Evolutionary conservation across 2,888 invertebrate genomes (phyloP).

Genomic region (Acholoe squamosa): DNA sequence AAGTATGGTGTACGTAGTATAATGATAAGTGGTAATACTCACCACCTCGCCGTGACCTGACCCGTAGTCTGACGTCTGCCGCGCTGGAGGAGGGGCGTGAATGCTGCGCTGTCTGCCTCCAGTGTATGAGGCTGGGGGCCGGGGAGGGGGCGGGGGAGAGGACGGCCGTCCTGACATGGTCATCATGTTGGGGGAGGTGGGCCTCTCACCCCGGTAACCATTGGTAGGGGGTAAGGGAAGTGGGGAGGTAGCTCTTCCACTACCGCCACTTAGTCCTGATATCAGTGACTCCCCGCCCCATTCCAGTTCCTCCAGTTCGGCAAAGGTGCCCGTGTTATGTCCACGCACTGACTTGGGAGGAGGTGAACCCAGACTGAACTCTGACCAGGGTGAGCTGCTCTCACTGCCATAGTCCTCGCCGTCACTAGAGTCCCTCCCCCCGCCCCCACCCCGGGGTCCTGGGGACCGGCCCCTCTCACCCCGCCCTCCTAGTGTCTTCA

Average conservation of each 20-base stretch:
- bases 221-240: not conserved
- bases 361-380: not conserved
- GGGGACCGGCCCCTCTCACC: not conserved
- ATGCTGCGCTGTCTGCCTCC: not conserved
- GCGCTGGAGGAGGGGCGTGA: not conserved
- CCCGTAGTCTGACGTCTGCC: not conserved
- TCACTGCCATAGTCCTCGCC: conserved; percentile 10
- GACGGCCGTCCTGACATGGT: conserved; percentile 2
- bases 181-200: not conserved
- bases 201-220: not conserved
- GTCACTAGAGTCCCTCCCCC: not conserved
- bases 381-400: conserved; percentile 24
- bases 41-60: not conserved
- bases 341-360: not conserved
- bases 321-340: not conserved
- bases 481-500: not conserved
- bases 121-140: not conserved
- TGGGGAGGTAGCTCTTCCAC: not conserved
- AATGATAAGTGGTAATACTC: too few species aligned
- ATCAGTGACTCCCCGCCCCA: conserved; percentile 15
- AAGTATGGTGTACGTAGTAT: too few species aligned
- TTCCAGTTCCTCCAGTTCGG: conserved; percentile 31
- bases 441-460: not conserved
- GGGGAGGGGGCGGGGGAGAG: not conserved
- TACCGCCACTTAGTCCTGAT: not conserved